Evolutionary conservation across 1,140 invertebrate species (phyloP).

Genomic region (Sesamia nonagrioides): DNA sequence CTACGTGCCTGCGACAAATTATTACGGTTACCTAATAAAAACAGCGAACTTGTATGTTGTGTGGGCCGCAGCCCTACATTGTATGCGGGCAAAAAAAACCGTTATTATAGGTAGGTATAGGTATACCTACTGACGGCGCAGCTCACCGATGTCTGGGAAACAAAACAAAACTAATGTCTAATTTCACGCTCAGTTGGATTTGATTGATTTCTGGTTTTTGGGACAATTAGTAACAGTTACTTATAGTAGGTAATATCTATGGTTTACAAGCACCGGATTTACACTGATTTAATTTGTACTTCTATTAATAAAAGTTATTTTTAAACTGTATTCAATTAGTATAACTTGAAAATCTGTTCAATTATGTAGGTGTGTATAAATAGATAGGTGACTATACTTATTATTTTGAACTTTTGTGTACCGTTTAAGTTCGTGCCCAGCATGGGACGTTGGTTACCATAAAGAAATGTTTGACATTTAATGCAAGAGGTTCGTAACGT

Average conservation of each 20-base stretch:
- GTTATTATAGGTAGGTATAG: conserved; percentile 2
- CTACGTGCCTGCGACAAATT: conserved; percentile 12
- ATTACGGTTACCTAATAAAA: neutral
- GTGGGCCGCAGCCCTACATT: neutral
- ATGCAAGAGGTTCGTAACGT: neutral
- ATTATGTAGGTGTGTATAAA: no score
- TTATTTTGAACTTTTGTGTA: no score
- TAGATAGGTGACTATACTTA: no score
- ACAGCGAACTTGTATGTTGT: neutral
- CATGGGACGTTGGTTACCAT: neutral
- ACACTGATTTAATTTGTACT: no score
- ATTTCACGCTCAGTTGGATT: conserved; percentile 16
- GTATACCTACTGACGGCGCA: neutral
- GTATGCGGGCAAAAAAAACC: neutral
- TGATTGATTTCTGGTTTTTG: conserved; percentile 44
- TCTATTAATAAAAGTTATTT: no score
- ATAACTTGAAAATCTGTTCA: no score
- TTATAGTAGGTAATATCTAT: neutral
- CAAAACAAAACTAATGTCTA: conserved; percentile 26
- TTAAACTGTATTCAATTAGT: no score
- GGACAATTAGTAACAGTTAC: conserved; percentile 32
- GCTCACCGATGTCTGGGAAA: conserved; percentile 6
- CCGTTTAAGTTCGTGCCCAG: neutral
- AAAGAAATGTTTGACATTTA: neutral
- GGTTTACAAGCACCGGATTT: no score